These are phyloP conservation scores for Meteorus sp. DNA, from an alignment of 1,140 invertebrate species.

Conservation along the genomic window DNA sequence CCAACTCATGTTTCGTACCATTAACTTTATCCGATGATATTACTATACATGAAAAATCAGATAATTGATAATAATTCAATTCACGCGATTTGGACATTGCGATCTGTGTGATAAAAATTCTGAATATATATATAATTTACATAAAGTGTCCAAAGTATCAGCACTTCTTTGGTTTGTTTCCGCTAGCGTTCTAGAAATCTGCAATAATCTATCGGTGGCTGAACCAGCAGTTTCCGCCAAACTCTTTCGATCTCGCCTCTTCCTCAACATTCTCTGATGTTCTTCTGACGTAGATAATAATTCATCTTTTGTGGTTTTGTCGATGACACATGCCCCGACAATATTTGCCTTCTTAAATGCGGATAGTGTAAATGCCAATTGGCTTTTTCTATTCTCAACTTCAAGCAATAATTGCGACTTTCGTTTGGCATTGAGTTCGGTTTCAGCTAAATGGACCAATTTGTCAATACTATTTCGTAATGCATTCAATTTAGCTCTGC, in stretches of 20 bases:
- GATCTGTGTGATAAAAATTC: constrained; percentile 40
- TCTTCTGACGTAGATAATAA: constrained; percentile 65
- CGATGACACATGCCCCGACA: constrained; percentile 71
- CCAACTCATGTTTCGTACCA: constrained; percentile 82
- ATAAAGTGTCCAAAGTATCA: constrained; percentile 79
- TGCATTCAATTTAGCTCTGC: constrained; percentile 67
- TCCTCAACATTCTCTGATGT: constrained; percentile 62
- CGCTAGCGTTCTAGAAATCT: constrained; percentile 81
- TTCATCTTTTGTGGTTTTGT: constrained; percentile 72
- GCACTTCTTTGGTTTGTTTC: constrained; percentile 86
- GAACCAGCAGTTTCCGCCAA: constrained; percentile 68
- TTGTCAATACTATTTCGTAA: constrained; percentile 70
- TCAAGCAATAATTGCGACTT: constrained; percentile 66
- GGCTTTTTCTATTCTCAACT: constrained; percentile 69
- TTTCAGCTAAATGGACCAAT: constrained; percentile 66
- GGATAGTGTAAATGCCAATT: constrained; percentile 69
- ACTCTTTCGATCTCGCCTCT: constrained; percentile 67
- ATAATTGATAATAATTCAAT: not conserved
- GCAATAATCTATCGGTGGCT: constrained; percentile 81
- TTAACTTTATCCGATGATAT: constrained; percentile 57
- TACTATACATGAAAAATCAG: constrained; percentile 41
- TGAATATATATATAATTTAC: constrained; percentile 49
- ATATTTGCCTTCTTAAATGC: constrained; percentile 81
- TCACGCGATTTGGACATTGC: too few relatives aligned
- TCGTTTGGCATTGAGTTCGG: constrained; percentile 64